Base-by-base conservation (phyloP, 2,797 vertebrate genomes). In the Furcifer pardalis region DNA sequence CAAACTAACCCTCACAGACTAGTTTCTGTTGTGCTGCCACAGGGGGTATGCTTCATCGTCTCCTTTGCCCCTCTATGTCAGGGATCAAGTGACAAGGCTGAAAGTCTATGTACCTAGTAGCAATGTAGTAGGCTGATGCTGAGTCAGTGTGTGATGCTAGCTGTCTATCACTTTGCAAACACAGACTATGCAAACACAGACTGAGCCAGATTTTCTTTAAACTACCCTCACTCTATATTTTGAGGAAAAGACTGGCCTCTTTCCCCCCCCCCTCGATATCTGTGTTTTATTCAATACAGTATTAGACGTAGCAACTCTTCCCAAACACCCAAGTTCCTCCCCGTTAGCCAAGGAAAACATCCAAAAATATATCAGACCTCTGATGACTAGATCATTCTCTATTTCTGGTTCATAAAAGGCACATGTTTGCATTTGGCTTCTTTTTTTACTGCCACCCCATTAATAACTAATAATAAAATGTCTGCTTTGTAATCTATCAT, bases 401-500 rank as follows among this genome's bases (percentile, higher is more conserved):
- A 84, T 83, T 63, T 81, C 85, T 63, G 81, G 40, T 15, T 40
- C 85, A 87, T 83, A 91, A 91, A 90, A 85, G 84, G 71, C 0
- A 7, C 69, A 65, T 40, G 88, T 89, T 77, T 77, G 84, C 52
- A 69, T 0, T 0, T 89, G 40, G 17, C 80, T 81, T 66, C n/a
- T n/a, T n/a, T n/a, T 87, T 72, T 85, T 90, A 91, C 82, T 88
- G 83, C 84, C 79, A 83, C 84, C 83, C 88, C 84, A 93, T 93
- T 83, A 94, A 93, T 93, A 93, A 95, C 94, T 93, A 92, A 94
- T 92, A 92, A 91, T 92, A 94, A 94, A 93, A 89, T 92, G 90
- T 35, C 88, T 86, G 35, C 89, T 92, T 93, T 91, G 90, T 92
- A 93, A 94, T 91, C 90, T 78, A 88, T 89, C 90, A 86, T 88